Percentiles rank a stretch among this genome's conserved stretches.
Conservation (phyloP, 1,140 invertebrate species). For the Drosophila orosa region DNA sequence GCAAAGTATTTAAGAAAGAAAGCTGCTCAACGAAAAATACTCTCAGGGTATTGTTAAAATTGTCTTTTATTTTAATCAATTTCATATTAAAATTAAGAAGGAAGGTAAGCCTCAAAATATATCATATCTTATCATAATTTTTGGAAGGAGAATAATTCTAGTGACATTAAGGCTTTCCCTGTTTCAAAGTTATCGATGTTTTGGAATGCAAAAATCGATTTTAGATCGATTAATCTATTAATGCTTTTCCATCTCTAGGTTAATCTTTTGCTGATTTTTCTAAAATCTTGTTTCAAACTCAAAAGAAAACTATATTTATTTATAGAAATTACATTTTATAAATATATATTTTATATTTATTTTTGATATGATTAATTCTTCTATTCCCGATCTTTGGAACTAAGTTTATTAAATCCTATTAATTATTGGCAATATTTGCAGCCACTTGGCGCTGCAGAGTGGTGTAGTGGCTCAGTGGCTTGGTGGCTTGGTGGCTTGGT, state of each 20-base stretch:
- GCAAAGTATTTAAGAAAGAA: constrained; percentile 11
- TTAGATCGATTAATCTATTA: neutral
- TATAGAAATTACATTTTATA: neutral
- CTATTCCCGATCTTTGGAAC: neutral
- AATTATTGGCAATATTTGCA: constrained; percentile 14
- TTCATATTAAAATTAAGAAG: neutral
- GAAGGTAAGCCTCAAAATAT: neutral
- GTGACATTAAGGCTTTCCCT: too few relatives aligned
- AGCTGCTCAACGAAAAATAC: neutral
- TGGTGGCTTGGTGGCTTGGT: constrained; percentile 4
- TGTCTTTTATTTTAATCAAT: neutral
- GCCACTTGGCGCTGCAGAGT: constrained; percentile 30
- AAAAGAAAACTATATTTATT: neutral
- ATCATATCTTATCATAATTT: too few relatives aligned
- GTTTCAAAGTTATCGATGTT: neutral
- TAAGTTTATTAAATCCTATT: neutral
- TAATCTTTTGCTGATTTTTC: neutral
- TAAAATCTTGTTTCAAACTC: neutral
- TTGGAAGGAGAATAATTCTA: too few relatives aligned
- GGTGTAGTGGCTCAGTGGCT: constrained; percentile 16
- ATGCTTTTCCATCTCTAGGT: neutral
- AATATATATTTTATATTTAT: neutral
- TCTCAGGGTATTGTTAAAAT: neutral
- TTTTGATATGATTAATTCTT: neutral
- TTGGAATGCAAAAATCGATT: neutral